Evolutionary conservation across 53 echinoderm and acorn worm genomes (phyloP).

Genomic region (Apostichopus leukothele): DNA sequence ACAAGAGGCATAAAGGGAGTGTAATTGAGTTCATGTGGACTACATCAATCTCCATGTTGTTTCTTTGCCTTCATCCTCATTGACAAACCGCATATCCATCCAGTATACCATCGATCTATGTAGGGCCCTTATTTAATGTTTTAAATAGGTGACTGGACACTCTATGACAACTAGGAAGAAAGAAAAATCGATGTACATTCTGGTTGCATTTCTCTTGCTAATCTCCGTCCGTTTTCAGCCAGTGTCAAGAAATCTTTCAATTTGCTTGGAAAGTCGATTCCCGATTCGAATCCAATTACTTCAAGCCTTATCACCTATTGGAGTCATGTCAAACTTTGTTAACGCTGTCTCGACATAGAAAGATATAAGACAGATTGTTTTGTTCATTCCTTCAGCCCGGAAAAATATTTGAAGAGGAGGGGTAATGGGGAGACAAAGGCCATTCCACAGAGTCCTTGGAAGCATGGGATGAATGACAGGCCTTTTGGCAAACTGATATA

Average conservation of each 20-base stretch:
- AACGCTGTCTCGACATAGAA: conserved; percentile 28
- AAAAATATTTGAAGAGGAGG: conserved; percentile 40
- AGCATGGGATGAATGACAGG: conserved; percentile 31
- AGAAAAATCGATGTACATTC: not conserved
- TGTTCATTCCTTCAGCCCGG: conserved; percentile 19
- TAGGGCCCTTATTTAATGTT: not conserved
- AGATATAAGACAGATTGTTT: conserved; percentile 22
- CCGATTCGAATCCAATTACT: conserved; percentile 40
- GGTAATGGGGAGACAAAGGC: conserved; percentile 28
- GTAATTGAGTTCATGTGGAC: too few relatives aligned
- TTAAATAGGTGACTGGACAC: conserved; percentile 24
- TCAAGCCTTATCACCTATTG: conserved; percentile 40
- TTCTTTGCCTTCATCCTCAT: too few relatives aligned
- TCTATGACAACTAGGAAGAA: not conserved
- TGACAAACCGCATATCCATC: too few relatives aligned
- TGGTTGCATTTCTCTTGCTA: conserved; percentile 21
- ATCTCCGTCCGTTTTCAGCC: conserved; percentile 27
- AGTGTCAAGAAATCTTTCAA: conserved; percentile 33
- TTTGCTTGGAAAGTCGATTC: conserved; percentile 41
- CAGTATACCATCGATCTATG: not conserved
- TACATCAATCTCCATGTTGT: too few relatives aligned
- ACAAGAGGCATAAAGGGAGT: too few relatives aligned
- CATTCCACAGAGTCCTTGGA: conserved; percentile 19
- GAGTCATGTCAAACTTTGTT: conserved; percentile 25
- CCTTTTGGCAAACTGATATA: not conserved